Percentiles rank a stretch among this genome's conserved stretches.
These are phyloP conservation scores for Tethea ocularis DNA, from an alignment of 2,888 invertebrate genomes.

Conservation along the genomic window DNA sequence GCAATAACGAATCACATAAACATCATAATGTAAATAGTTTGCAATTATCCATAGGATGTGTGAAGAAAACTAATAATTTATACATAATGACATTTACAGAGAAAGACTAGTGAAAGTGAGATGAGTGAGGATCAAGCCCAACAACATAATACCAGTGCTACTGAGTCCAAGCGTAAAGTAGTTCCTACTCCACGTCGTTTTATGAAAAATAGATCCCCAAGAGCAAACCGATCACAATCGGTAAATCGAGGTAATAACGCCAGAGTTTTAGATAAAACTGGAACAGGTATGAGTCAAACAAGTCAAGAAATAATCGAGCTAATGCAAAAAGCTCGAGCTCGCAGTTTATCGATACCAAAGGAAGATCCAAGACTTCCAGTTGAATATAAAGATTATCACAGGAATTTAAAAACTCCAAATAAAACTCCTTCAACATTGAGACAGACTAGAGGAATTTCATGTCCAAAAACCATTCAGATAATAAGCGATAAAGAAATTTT, in stretches of 20 bases:
- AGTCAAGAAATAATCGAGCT: conserved; percentile 77
- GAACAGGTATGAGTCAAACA: conserved; percentile 74
- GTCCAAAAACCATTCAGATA: conserved; percentile 81
- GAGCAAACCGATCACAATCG: conserved; percentile 83
- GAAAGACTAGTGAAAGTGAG: conserved; percentile 83
- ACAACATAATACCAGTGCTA: conserved; percentile 51
- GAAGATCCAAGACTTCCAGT: conserved; percentile 70
- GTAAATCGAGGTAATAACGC: conserved; percentile 74
- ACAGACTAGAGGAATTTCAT: conserved; percentile 71
- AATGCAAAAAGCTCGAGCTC: conserved; percentile 77
- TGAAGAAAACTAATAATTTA: conserved; percentile 64
- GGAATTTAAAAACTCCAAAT: conserved; percentile 82
- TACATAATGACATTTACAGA: conserved; percentile 77
- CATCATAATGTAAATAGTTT: conserved; percentile 52
- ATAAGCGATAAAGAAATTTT: conserved; percentile 80
- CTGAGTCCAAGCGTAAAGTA: conserved; percentile 63
- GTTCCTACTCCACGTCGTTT: conserved; percentile 73
- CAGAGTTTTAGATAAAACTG: conserved; percentile 62
- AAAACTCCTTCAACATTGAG: conserved; percentile 70
- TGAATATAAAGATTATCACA: conserved; percentile 63
- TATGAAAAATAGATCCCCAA: conserved; percentile 71
- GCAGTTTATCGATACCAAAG: conserved; percentile 80
- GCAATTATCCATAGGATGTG: conserved; percentile 45
- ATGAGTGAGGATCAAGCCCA: conserved; percentile 79
- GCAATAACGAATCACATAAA: conserved; percentile 44